These are phyloP conservation scores for Phorcus lineatus DNA, from an alignment of 2,888 invertebrate species.

Conservation along the genomic window DNA sequence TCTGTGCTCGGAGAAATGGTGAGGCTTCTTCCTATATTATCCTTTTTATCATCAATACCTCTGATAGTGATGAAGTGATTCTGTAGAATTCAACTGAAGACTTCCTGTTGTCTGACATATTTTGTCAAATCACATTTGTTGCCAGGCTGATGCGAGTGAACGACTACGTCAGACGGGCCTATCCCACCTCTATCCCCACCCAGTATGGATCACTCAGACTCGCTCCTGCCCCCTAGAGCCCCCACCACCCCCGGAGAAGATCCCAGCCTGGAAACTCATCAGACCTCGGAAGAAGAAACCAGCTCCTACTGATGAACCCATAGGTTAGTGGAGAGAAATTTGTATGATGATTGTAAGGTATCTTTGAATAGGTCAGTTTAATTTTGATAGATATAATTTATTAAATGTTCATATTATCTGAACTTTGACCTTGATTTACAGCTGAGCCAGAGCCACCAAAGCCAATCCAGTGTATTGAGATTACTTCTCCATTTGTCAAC, in stretches of 20 bases:
- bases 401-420: not conserved
- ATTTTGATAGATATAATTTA: not conserved
- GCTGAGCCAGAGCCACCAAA: conserved; percentile 65
- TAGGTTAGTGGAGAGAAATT: conserved; percentile 47
- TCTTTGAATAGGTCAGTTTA: no score
- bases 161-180: conserved; percentile 72
- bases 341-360: not conserved
- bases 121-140: not conserved
- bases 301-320: conserved; percentile 72
- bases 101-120: not conserved
- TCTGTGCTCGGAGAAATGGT: conserved; percentile 74
- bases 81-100: not conserved
- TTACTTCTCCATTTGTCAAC: conserved; percentile 74
- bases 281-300: conserved; percentile 72
- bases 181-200: conserved; percentile 74
- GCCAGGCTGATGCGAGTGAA: conserved; percentile 74
- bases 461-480: conserved; percentile 73
- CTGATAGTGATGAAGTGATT: not conserved
- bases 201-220: conserved; percentile 74
- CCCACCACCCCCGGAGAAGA: conserved; percentile 72
- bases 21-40: conserved; percentile 32
- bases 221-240: conserved; percentile 74
- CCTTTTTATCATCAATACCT: not conserved
- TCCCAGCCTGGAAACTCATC: conserved; percentile 75
- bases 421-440: conserved; percentile 32